These are phyloP conservation scores for Siphlonurus alternatus DNA, from an alignment of 2,888 invertebrate genomes.

Conservation along the genomic window DNA sequence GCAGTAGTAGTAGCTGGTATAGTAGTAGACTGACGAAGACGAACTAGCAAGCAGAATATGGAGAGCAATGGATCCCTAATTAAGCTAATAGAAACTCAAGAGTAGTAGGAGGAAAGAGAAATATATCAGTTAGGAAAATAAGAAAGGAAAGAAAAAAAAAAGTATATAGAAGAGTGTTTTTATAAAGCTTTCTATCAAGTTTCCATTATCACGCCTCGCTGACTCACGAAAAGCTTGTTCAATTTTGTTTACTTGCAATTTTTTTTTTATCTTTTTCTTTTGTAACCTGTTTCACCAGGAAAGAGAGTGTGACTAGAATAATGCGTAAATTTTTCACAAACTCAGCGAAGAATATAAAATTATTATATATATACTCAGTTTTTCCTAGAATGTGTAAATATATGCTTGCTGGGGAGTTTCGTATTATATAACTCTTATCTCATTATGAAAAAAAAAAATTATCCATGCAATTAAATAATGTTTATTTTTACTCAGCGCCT, in stretches of 20 bases:
- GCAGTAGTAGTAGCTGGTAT: conserved; percentile 8
- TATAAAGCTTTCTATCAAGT: background rate
- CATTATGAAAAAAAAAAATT: too few species aligned
- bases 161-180: background rate
- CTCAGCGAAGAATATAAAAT: too few species aligned
- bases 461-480: too few species aligned
- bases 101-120: background rate
- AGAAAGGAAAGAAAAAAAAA: background rate
- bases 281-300: background rate
- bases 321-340: too few species aligned
- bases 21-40: conserved; percentile 1
- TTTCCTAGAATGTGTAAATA: too few species aligned
- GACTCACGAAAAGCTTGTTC: background rate
- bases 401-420: too few species aligned
- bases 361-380: too few species aligned
- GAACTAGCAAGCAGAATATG: conserved; percentile 1
- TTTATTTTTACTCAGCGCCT: too few species aligned
- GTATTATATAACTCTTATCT: too few species aligned
- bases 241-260: background rate
- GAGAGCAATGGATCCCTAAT: background rate
- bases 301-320: too few species aligned
- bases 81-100: conserved; percentile 2
- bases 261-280: background rate
- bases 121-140: background rate
- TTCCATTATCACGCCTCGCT: background rate